Base-by-base conservation (phyloP, 1,140 invertebrate species). In the Heliconius hewitsoni region DNA sequence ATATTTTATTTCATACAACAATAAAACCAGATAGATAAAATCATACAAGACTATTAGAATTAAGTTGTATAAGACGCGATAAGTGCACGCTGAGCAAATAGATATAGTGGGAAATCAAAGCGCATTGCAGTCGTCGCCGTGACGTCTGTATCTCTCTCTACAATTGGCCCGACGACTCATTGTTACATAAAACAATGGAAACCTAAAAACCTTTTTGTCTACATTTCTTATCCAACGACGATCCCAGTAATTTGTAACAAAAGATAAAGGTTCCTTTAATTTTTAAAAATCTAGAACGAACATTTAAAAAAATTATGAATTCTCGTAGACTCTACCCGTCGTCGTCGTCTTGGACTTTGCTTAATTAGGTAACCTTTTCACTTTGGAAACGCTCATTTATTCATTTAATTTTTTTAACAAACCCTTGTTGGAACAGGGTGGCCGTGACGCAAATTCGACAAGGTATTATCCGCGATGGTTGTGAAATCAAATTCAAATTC, bases 201-300 rank as follows among this genome's bases (percentile, higher is more conserved):
- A 73, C 39, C 76, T 81, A 76, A 81, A 81, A 81, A 76, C 80
- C 76, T 81, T 81, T 81, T 81, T 81, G 76, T 78, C 80, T 72
- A 81, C 76, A 78, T 81, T 78, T 81, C 76, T 81, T 81, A 81
- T 75, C 76, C 80, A 50, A 55, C 34, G 37, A 55, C 42, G 73
- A 75, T 81, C 72, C 50, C 30, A 75, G 76, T 81, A 81, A 81
- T 81, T 75, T 81, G n/a, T 46, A 76, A 78, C 80, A 78, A 81
- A 78, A 77, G 70, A 52, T 18, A 18, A 52, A 78, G 55, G 50
- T 66, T 73, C 18, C 52, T 77, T 77, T 39, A 73, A 60, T 72
- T 70, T 73, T 78, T 78, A 73, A 60, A 34, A 60, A 78, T 66
- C 77, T 73, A 60, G 66, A 37, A 72, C 52, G 71, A 72, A 77